phyloP scores from a whole-genome alignment of 2,797 vertebrate species.

The Chaenodraco wilsoni region DNA sequence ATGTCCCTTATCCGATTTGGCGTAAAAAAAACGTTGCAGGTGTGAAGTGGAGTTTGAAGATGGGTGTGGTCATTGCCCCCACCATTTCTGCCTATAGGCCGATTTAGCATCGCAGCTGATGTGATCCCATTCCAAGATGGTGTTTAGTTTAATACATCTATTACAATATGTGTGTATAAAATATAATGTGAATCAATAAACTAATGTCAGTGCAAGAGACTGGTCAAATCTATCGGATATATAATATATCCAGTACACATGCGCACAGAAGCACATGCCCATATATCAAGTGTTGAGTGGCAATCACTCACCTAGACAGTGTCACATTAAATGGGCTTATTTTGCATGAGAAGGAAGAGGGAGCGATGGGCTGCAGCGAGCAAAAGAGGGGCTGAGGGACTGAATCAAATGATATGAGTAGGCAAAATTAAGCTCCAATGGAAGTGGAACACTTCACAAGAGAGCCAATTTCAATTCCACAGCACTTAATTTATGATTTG shows the following conservation, averaged over 20 bases:
- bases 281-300: slow-evolving; percentile 74
- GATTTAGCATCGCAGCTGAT: too few species aligned
- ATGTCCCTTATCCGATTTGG: too few species aligned
- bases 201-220: slow-evolving; percentile 45
- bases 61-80: too few species aligned
- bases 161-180: slow-evolving; percentile 41
- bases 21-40: too few species aligned
- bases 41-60: too few species aligned
- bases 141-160: slow-evolving; percentile 18
- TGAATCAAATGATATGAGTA: slow-evolving; percentile 84
- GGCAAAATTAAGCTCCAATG: slow-evolving; percentile 84
- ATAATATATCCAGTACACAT: slow-evolving; percentile 58
- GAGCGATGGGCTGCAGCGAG: slow-evolving; percentile 69
- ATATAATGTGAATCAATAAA: slow-evolving; percentile 36
- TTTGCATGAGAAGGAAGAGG: slow-evolving; percentile 76
- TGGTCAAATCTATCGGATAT: slow-evolving; percentile 42
- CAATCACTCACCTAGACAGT: slow-evolving; percentile 80
- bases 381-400: slow-evolving; percentile 72
- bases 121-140: too few species aligned
- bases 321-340: slow-evolving; percentile 81
- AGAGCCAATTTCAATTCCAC: slow-evolving; percentile 83
- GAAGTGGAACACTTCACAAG: slow-evolving; percentile 85
- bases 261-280: slow-evolving; percentile 57
- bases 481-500: slow-evolving; percentile 83
- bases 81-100: too few species aligned